Base-by-base conservation (phyloP, 2,113 vertebrate genomes). In the Etia nguti region DNA sequence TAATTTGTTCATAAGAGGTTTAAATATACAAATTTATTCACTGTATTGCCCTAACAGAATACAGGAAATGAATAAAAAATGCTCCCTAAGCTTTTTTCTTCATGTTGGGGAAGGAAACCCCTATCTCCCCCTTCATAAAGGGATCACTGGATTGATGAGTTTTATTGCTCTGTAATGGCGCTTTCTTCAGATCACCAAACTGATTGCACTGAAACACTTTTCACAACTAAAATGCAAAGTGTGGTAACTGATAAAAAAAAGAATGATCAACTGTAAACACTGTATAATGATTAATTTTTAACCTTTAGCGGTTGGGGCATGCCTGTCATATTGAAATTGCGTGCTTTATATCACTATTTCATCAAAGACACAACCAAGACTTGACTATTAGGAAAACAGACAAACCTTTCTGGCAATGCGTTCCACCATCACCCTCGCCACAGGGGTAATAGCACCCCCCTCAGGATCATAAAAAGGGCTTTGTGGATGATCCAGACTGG, bases 391-490 rank as follows among this genome's bases (percentile, higher is more conserved):
- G n/a, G n/a, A 79, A 86, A 89, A 55, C 18, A 89, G 48, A 92
- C 87, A 83, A 29, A 99, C 99, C 98, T 99, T 99, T 90, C 99
- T 97, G 80, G 99, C 99, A 16, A 99, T 99, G 93, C 99, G 97
- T 86, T 99, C 99, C 80, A 99, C 97, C 85, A 99, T 92, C 62
- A 99, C 96, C 94, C 97, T 97, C 86, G 99, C 97, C 83, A 99
- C 98, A 68, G 98, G 96, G 62, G 96, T 98, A 93, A 99, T 99
- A 48, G 99, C 98, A 1, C 99, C 98, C 41, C 99, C 99, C 91
- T 99, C 99, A 43, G 98, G 98, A 80, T 99, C 98, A 8, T 99
- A 99, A 94, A 99, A 99, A n/a, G 99, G 99, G 93, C 99, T 98
- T 87, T 99, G 98, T 52, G 98, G 99, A 83, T 99, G 98, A 93